A percentile compares a stretch with the other conserved stretches of the same genome.
phyloP scores from a whole-genome alignment of 2,113 vertebrate species.

The Gobiocypris rarus region DNA sequence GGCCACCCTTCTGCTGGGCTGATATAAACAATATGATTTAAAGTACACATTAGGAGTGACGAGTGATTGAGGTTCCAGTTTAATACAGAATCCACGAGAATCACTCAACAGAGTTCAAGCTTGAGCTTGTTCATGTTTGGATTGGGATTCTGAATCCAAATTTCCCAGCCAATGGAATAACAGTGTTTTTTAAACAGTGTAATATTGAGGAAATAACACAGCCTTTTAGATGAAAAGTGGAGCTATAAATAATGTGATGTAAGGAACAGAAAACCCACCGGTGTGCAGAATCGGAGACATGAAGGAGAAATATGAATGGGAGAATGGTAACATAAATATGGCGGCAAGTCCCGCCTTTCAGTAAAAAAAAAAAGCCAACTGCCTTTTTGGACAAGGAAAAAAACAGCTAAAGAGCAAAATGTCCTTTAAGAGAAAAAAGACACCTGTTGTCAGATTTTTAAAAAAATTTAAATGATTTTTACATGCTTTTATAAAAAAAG shows the following conservation, averaged over 20 bases:
- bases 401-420: neutral
- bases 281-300: neutral
- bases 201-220: constrained; percentile 39
- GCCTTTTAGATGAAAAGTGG: constrained; percentile 30
- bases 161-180: constrained; percentile 31
- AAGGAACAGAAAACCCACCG: neutral
- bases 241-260: constrained; percentile 29
- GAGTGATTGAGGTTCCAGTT: constrained; percentile 52
- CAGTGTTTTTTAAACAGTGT: constrained; percentile 38
- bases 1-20: constrained; percentile 2
- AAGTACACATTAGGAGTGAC: constrained; percentile 38
- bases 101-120: constrained; percentile 46
- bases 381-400: neutral
- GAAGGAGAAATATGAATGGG: neutral
- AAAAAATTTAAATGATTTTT: too few relatives aligned
- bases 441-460: neutral
- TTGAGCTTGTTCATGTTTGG: constrained; percentile 43
- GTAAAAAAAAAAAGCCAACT: neutral
- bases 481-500: too few relatives aligned
- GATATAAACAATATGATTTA: constrained; percentile 48
- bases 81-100: constrained; percentile 11
- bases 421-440: too few relatives aligned
- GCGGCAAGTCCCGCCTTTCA: neutral
- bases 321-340: neutral
- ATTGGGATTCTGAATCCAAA: constrained; percentile 40